Evolutionary conservation across 2,797 vertebrate species (phyloP), one percentile per base, ranked within the genome.

Genomic region (Sternotherus odoratus): DNA sequence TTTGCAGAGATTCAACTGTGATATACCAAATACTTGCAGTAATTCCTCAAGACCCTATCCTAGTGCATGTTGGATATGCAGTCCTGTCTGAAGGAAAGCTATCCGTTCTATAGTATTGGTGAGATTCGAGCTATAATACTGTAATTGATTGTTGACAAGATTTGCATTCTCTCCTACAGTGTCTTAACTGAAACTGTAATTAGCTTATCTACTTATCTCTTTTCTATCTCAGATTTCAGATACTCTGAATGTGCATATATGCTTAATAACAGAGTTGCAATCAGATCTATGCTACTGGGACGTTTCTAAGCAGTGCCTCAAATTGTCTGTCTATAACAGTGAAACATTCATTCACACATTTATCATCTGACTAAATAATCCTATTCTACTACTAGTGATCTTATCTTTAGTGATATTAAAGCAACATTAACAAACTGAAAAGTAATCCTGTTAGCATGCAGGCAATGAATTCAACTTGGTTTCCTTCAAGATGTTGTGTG

Each of bases 181-280:
- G 48, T 51, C 94, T 74, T 79, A 89, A 17, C 21, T 23, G 48
- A 86, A 95, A 74, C 85, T 7, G 13, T 51, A 53, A 85, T 74
- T 79, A 89, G 5, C 8, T 57, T 49, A 86, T 36, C 77, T 51
- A 33, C 19, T 83, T 79, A 43, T 13, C 51, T 36, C 56, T 60
- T 43, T 6, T 6, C 8, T 6, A 81, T n/a, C 13, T 43, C 17
- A 24, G 36, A 23, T 28, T 82, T 86, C n/a, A 48, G 57, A 56
- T 9, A 57, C 0, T 0, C 78, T 85, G 85, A 30, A 82, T 3
- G 54, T 7, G 0, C 78, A 13, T 1, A 51, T 57, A 49, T 53
- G 2, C 83, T 3, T 17, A 0, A 15, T 8, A 36, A 85, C 26
- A n/a, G 21, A 33, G 19, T 23, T 69, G 39, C 39, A 69, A 33